Evolutionary conservation across 2,113 vertebrate genomes (phyloP).

Genomic region (Perca flavescens): DNA sequence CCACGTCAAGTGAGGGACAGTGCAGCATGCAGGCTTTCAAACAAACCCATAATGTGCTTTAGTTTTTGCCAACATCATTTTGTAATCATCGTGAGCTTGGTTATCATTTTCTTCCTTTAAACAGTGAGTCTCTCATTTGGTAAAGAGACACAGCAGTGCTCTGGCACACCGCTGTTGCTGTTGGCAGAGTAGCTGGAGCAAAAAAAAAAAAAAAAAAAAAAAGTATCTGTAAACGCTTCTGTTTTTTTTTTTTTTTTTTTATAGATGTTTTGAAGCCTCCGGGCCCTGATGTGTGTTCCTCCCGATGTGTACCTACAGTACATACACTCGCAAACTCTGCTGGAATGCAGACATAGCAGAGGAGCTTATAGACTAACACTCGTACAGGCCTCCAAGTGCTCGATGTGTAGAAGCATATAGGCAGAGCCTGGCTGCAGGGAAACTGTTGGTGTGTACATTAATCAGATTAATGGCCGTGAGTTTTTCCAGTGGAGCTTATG

Average conservation of each 20-base stretch:
- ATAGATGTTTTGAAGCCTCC: slow-evolving; percentile 31
- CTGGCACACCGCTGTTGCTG: slow-evolving; percentile 34
- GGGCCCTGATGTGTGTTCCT: neutral
- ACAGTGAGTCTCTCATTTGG: slow-evolving; percentile 17
- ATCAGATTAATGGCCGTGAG: slow-evolving; percentile 82
- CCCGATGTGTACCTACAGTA: neutral
- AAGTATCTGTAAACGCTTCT: slow-evolving; percentile 5
- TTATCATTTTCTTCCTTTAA: slow-evolving; percentile 28
- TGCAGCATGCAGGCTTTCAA: neutral
- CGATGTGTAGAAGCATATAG: slow-evolving; percentile 6
- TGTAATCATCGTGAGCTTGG: neutral
- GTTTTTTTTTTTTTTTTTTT: slow-evolving; percentile 41
- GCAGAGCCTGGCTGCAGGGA: slow-evolving; percentile 34
- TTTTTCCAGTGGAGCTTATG: slow-evolving; percentile 78
- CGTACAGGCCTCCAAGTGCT: neutral
- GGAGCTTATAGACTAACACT: slow-evolving; percentile 30
- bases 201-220: slow-evolving; percentile 1
- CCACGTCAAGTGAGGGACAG: neutral
- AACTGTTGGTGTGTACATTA: slow-evolving; percentile 77
- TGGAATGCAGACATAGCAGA: slow-evolving; percentile 54
- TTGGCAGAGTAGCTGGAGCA: slow-evolving; percentile 18
- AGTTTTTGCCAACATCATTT: slow-evolving; percentile 11
- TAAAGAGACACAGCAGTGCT: slow-evolving; percentile 6
- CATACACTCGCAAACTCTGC: slow-evolving; percentile 10
- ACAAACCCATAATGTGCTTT: neutral